These are phyloP conservation scores for Neotoxoptera formosana DNA, from an alignment of 1,140 invertebrate genomes.

Conservation along the genomic window DNA sequence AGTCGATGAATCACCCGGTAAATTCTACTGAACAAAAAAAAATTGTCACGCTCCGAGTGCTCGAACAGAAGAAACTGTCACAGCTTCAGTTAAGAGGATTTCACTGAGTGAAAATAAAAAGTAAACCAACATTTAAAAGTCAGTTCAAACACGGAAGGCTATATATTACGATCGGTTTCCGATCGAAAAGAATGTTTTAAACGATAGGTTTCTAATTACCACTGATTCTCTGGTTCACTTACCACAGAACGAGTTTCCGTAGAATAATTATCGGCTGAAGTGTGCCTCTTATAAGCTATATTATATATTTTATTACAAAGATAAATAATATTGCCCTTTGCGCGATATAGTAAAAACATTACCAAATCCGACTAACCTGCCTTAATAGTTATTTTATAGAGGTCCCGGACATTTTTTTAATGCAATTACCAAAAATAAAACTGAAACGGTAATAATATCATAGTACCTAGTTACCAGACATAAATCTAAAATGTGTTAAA, in stretches of 20 bases:
- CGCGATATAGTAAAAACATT: background rate
- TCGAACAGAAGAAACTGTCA: background rate
- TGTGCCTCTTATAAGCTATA: background rate
- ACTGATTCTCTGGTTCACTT: background rate
- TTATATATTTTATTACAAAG: background rate
- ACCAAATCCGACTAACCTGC: background rate
- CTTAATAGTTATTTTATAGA: background rate
- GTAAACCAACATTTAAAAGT: background rate
- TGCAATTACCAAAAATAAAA: background rate
- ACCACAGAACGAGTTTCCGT: background rate
- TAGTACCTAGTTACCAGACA: background rate
- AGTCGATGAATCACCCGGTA: background rate
- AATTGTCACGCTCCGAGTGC: background rate
- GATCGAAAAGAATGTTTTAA: too few relatives aligned
- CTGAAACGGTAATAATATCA: background rate
- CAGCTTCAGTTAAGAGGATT: background rate
- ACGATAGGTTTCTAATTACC: background rate
- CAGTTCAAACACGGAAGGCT: background rate
- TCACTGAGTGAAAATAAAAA: background rate
- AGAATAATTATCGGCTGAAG: background rate
- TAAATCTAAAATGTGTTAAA: background rate
- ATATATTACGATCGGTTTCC: background rate
- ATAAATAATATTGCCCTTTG: background rate
- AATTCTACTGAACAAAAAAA: background rate
- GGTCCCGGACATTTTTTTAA: too few relatives aligned